Base-by-base conservation (phyloP, 2,888 invertebrate species). In the Phorcus lineatus region DNA sequence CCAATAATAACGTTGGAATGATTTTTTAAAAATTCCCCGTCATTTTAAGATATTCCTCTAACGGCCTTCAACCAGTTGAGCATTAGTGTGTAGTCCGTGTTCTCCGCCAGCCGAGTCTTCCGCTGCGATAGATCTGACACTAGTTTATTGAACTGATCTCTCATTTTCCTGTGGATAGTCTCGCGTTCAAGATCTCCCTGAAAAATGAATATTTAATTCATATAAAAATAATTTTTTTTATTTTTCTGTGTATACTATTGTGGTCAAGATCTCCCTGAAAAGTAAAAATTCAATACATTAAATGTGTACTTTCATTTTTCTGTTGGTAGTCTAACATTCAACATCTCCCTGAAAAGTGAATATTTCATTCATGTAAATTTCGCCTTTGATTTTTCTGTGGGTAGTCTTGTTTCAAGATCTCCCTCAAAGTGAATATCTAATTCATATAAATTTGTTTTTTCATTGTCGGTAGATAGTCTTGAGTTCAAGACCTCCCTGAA, bases 121-220 rank as follows among this genome's bases (percentile, higher is more conserved):
- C 91, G 84, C 6, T 83, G 78, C 11, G 85, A 86, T 22, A 91
- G 81, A 22, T 82, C 80, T 11, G 82, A 78, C 40, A 84, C 80
- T 22, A 90, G 77, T 24, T 83, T 84, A 31, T 86, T 80, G 40
- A 86, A 86, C 76, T 88, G 86, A 7, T 81, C 78, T 54, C 80
- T 83, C 17, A 87, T 87, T 62, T 83, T 82, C 62, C 82, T 77
- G 66, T 87, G 83, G 16, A 91, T 82, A 16, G 81, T 83, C 19
- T 89, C 89, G 80, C 90, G 84, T 31, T 85, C 82, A 24, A 90
- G 77, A 11, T 90, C 88, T 17, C 90, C 89, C 89, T 90, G 84
- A 52, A 86, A 85, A 66, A 7, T 36, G 36, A 36, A 36, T 36
- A 7, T 6, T 36, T 36, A 7, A 36, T 36, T 36, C 36, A 36